Conservation (phyloP, 2,113 vertebrate species). For the Ahaetulla prasina region DNA sequence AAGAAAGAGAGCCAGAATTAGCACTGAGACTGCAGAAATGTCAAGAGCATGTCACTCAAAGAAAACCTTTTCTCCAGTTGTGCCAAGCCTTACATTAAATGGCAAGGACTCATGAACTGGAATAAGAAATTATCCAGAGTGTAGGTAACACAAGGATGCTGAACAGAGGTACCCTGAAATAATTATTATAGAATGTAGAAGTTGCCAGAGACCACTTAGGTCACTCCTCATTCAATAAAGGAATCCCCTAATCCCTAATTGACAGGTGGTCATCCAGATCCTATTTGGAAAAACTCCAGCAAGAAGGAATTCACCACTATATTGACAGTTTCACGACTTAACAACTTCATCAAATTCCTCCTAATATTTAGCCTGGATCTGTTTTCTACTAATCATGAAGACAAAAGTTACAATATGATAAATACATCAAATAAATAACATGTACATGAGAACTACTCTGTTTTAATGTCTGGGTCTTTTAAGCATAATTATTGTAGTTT, state of each 20-base stretch:
- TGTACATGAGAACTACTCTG: too few species aligned
- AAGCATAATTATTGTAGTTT: too few species aligned
- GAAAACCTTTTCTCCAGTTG: neutral
- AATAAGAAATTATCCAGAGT: neutral
- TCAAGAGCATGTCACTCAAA: neutral
- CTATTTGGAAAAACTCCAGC: neutral
- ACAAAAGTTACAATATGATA: too few species aligned
- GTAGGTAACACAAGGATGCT: neutral
- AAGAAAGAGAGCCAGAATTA: neutral
- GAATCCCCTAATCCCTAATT: neutral
- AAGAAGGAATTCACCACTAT: neutral
- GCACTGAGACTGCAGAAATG: neutral
- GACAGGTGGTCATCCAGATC: neutral
- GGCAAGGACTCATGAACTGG: neutral
- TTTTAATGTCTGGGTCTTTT: too few species aligned
- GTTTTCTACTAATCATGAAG: neutral
- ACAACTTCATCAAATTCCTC: neutral
- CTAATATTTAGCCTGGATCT: neutral
- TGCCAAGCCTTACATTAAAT: neutral
- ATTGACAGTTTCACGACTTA: neutral
- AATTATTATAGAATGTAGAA: neutral
- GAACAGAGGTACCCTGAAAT: neutral
- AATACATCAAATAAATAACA: too few species aligned
- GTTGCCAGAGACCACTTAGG: neutral
- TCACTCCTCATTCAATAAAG: neutral